Evolutionary conservation across 2,888 invertebrate species (phyloP), one percentile per base, ranked within the genome.

Genomic region (Ypsolopha scabrella): DNA sequence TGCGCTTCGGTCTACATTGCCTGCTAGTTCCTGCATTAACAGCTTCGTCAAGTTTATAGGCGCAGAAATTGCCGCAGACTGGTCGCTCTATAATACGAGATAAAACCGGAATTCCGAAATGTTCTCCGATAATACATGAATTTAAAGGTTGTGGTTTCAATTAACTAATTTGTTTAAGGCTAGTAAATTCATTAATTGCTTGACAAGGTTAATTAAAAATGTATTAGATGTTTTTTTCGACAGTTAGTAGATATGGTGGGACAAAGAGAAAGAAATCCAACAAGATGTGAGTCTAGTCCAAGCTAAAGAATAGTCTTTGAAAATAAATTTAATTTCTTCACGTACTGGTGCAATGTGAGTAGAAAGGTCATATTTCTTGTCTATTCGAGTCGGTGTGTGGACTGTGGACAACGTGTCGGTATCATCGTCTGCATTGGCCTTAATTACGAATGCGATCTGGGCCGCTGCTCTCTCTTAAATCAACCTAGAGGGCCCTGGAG

Each of bases 381-480:
- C 41, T 49, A 41, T 41, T 34, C 9, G 34, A 49, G 39, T 14
- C 44, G 37, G 41, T 44, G 37, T 11, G 38, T 38, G 37, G n/a
- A 10, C 13, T 11, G n/a, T n/a, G 7, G 39, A 49, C 24, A 11
- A 38, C 54, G 43, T 46, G 51, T 51, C 54, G 60, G 51, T 35
- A 49, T 48, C 51, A 73, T 73, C 65, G 74, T 72, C 68, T 80
- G 71, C 73, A 74, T 57, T 79, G 83, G 75, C 83, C 85, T 72
- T 85, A 85, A 86, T 85, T 77, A 71, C 70, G 59, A 58, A 55
- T 58, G 67, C 70, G 65, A 80, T 78, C 78, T 78, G 69, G 78
- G 83, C 62, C 77, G 63, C 73, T 81, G 75, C 81, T 85, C 83
- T 85, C 83, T 83, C 83, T 85, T 74, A 83, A 85, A 80, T 80